Conservation (phyloP, 2,888 invertebrate genomes). For the Escarpia spicata region DNA sequence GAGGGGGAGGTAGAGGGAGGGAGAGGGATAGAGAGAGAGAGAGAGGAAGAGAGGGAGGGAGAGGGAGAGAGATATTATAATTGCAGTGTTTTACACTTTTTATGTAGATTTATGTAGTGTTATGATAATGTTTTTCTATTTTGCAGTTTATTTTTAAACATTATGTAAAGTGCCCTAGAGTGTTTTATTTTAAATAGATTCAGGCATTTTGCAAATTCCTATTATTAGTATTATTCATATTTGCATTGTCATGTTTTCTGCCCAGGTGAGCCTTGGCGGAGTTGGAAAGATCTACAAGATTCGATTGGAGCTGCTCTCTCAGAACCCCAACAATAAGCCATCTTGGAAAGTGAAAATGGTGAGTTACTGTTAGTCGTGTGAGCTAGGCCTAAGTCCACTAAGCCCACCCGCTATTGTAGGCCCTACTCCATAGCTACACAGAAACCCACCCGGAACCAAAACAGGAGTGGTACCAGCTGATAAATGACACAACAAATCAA, state of each 20-base stretch:
- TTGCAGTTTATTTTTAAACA: too few relatives aligned
- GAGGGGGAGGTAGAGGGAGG: not conserved
- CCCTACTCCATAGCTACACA: not conserved
- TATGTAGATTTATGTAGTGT: too few relatives aligned
- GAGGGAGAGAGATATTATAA: too few relatives aligned
- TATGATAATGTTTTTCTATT: too few relatives aligned
- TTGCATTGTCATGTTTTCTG: constrained; percentile 24
- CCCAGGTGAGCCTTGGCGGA: constrained; percentile 54
- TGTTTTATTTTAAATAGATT: too few relatives aligned
- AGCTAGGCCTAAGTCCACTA: not conserved
- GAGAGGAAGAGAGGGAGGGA: not conserved
- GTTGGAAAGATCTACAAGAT: constrained; percentile 59
- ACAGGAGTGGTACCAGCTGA: too few relatives aligned
- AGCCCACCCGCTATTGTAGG: not conserved
- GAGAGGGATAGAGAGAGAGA: too few relatives aligned
- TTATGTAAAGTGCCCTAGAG: too few relatives aligned
- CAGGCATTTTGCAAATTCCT: too few relatives aligned
- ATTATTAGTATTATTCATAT: not conserved
- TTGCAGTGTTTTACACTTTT: too few relatives aligned
- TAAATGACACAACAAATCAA: too few relatives aligned
- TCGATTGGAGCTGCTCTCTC: constrained; percentile 53
- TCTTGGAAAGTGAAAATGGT: constrained; percentile 59
- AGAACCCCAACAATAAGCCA: constrained; percentile 43
- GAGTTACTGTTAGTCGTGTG: constrained; percentile 3
- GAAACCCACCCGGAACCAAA: too few relatives aligned